Base-by-base conservation (phyloP, 2,888 invertebrate species). In the Sussaba pulchella region DNA sequence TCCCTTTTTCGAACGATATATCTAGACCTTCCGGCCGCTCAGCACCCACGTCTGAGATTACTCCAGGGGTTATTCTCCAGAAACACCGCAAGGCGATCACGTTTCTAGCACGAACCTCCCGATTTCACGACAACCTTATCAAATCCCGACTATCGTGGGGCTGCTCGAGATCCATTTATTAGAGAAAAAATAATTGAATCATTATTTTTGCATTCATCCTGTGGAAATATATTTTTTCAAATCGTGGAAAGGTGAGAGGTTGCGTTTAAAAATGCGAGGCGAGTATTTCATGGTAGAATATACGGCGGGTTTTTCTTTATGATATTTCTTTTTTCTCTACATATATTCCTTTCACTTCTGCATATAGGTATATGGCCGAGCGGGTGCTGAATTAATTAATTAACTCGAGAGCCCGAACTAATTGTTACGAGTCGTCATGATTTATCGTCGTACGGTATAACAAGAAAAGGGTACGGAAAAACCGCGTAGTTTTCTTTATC, bases 301-400 rank as follows among this genome's bases (percentile, higher is more conserved):
- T 9, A 8, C 31, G 17, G 10, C n/a, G 17, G 57, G n/a, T n/a
- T n/a, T n/a, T n/a, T n/a, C n/a, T n/a, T n/a, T n/a, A n/a, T n/a
- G n/a, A n/a, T n/a, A n/a, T n/a, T n/a, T n/a, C n/a, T n/a, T n/a
- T n/a, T n/a, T n/a, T n/a, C n/a, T n/a, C n/a, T n/a, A n/a, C n/a
- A n/a, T n/a, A n/a, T n/a, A n/a, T n/a, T n/a, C n/a, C n/a, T n/a
- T n/a, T n/a, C n/a, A n/a, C n/a, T n/a, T n/a, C n/a, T n/a, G n/a
- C n/a, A n/a, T n/a, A n/a, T n/a, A n/a, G n/a, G 12, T 19, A 10
- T 31, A 17, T 14, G 17, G 52, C 52, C 43, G n/a, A 67, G 57
- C 39, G 71, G 36, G 61, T 67, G 47, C 61, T 61, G 61, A 69
- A 78, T 70, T 45, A 77, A 76, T 77, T 72, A 72, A 78, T 78